phyloP scores from a whole-genome alignment of 2,888 invertebrate genomes.

The Tinea pellionella region DNA sequence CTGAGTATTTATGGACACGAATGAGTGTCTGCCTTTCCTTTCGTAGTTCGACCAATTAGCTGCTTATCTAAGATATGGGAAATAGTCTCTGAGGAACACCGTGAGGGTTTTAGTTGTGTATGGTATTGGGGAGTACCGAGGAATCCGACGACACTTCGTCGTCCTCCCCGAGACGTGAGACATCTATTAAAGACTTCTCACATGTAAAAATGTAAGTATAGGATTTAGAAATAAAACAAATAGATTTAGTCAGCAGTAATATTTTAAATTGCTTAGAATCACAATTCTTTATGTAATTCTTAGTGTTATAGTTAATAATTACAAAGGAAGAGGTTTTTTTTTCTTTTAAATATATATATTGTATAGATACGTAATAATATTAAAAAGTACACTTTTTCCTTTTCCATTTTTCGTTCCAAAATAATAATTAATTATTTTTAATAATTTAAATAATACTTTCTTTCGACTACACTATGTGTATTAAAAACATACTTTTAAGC shows the following conservation, averaged over 20 bases:
- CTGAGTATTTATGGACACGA: too few species aligned
- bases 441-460: neutral
- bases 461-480: slow-evolving; percentile 1
- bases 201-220: too few species aligned
- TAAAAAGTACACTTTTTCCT: slow-evolving; percentile 45
- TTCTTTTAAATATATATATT: slow-evolving; percentile 21
- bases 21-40: too few species aligned
- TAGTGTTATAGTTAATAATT: slow-evolving; percentile 65
- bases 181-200: too few species aligned
- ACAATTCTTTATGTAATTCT: slow-evolving; percentile 62
- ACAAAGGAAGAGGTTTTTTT: slow-evolving; percentile 65
- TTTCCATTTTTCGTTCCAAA: neutral
- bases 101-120: too few species aligned
- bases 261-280: slow-evolving; percentile 69
- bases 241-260: slow-evolving; percentile 63
- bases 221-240: slow-evolving; percentile 35
- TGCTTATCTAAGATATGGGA: too few species aligned
- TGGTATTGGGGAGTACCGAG: too few species aligned
- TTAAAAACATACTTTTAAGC: neutral
- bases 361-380: neutral
- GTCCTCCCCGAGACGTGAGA: too few species aligned
- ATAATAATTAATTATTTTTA: neutral
- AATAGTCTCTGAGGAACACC: too few species aligned
- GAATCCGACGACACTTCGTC: too few species aligned
- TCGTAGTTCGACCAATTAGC: too few species aligned